Conservation (phyloP, 1,140 invertebrate species). For the Dinoponera quadriceps region DNA sequence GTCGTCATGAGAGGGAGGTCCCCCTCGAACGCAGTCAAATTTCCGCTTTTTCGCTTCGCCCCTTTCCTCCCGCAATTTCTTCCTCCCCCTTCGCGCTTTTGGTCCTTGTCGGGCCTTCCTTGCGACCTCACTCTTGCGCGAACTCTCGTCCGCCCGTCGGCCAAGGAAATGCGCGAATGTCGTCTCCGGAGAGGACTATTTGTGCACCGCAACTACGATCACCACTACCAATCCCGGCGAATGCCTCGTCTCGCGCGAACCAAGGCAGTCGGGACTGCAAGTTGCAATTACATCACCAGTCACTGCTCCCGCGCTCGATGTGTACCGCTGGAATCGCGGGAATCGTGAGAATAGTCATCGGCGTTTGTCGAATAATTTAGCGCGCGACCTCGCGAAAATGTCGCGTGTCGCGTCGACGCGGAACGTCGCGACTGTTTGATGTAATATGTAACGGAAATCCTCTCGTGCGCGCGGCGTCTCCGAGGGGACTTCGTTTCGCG, state of each 20-base stretch:
- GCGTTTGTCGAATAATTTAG: constrained; percentile 45
- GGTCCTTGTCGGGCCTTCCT: not conserved
- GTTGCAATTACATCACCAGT: constrained; percentile 69
- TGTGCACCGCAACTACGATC: constrained; percentile 30
- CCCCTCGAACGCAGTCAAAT: constrained; percentile 11
- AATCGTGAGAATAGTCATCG: constrained; percentile 35
- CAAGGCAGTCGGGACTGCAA: constrained; percentile 67
- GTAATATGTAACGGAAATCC: constrained; percentile 54
- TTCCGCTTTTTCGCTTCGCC: not conserved
- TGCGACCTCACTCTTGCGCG: not conserved
- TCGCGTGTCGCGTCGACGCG: constrained; percentile 8
- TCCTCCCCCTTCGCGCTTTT: not conserved
- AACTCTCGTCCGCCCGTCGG: not conserved
- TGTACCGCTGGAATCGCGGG: constrained; percentile 10
- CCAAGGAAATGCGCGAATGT: constrained; percentile 18
- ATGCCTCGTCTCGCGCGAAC: constrained; percentile 7
- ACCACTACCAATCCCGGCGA: constrained; percentile 25
- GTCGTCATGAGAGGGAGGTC: not conserved
- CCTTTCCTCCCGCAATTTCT: not conserved
- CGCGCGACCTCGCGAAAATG: constrained; percentile 18
- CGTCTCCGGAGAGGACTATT: constrained; percentile 39
- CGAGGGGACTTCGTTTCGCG: not conserved
- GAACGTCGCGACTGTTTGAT: constrained; percentile 48
- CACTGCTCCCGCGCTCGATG: constrained; percentile 66
- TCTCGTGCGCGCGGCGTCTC: constrained; percentile 32